Conservation (phyloP, 2,113 vertebrate genomes). For the Puma concolor region DNA sequence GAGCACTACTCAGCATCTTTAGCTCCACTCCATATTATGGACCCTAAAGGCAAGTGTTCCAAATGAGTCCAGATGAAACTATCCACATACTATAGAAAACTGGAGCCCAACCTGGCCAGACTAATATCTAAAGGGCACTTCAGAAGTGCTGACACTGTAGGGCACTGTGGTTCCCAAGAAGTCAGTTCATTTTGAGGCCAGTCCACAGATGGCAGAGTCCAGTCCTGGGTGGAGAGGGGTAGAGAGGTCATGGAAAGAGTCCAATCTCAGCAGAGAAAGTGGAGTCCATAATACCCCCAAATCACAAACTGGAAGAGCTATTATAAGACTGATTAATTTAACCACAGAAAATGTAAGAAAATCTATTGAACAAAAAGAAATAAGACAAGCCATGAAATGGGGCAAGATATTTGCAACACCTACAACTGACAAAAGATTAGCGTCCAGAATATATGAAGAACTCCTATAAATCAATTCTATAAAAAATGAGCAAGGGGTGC, state of each 20-base stretch:
- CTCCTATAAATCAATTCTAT: background rate
- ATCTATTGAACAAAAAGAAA: background rate
- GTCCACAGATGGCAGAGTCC: background rate
- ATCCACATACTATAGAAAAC: background rate
- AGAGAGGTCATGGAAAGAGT: background rate
- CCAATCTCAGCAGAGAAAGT: background rate
- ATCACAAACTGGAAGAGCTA: background rate
- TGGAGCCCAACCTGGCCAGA: background rate
- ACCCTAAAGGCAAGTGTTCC: background rate
- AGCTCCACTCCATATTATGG: background rate
- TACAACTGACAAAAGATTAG: background rate
- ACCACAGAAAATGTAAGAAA: background rate
- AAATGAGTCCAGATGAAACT: background rate
- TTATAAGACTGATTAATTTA: background rate
- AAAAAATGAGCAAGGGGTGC: background rate
- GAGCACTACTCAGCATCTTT: background rate
- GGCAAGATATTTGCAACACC: background rate
- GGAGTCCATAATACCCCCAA: background rate
- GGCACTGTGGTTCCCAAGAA: background rate
- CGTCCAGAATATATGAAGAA: background rate
- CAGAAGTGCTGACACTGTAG: background rate
- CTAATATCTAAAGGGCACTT: background rate
- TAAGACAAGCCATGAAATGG: background rate
- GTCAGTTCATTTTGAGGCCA: background rate
- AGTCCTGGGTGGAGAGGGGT: background rate